Base-by-base conservation (phyloP, 2,888 invertebrate genomes). In the Drosophila pseudotakahashii region DNA sequence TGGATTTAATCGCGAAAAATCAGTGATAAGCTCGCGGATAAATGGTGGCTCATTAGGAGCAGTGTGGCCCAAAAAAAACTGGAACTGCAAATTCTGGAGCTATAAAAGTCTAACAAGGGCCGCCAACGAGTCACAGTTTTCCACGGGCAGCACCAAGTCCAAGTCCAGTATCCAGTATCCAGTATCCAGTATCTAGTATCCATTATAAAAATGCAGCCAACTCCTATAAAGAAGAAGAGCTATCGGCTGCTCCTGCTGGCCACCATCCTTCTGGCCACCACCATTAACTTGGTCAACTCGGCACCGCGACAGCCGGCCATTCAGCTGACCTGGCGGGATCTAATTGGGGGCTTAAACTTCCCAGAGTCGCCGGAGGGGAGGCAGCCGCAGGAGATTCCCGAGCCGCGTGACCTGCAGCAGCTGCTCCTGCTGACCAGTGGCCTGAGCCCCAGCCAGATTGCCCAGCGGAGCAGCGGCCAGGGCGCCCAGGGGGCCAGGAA, bases 1-100 rank as follows among this genome's bases (percentile, higher is more conserved):
- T 81, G 83, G 51, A 39, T 51, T 61, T 71, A 66, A 86, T 86
- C 86, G 84, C 83, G 81, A 52, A 73, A 67, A 71, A 67, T 55
- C 55, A 6, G 53, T 70, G 81, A 82, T 80, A 83, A 83, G 69
- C 67, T 36, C 37, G 50, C 51, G 66, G 71, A 80, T 77, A 80
- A 86, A 82, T 60, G 75, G 78, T 37, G 23, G 54, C 69, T 86
- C 81, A 82, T 82, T 82, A 82, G 84, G 67, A 14, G 11, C 32
- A 34, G 5, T 11, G 34, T 10, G 3, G 13, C 9, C 34, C 42
- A 3, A 16, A 9, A 11, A 16, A 13, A 58, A 30, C 7, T 6
- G 6, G 26, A 26, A 5, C 26, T 26, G 26, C 5, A 26, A 26
- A 26, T 26, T 32, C 23, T 37, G 16, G 36, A 37, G 53, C 52